A percentile compares a stretch with the other conserved stretches of the same genome.
Evolutionary conservation across 30 jellyfish, hydroid and myxozoan genomes (phyloP).

Genomic region (Mastigias papua): DNA sequence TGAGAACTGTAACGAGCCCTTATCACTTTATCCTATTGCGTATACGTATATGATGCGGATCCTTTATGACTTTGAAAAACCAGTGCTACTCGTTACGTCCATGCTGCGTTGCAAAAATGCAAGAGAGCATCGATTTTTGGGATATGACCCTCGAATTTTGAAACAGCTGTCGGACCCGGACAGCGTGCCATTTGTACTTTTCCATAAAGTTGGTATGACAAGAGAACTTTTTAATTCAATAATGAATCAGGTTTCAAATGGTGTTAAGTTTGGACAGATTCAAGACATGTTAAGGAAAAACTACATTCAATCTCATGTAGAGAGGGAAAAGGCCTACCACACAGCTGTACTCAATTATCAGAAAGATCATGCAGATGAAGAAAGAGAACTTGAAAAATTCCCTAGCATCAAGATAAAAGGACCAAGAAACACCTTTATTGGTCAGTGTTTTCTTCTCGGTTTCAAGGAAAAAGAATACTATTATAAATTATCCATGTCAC

Average conservation of each 20-base stretch:
- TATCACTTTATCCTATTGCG: slow-evolving; percentile 80
- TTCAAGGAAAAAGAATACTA: slow-evolving; percentile 90
- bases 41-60: slow-evolving; percentile 86
- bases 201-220: slow-evolving; percentile 95
- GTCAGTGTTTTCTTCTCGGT: slow-evolving; percentile 91
- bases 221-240: slow-evolving; percentile 79
- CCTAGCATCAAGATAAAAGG: slow-evolving; percentile 85
- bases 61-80: slow-evolving; percentile 88
- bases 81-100: slow-evolving; percentile 93
- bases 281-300: slow-evolving; percentile 83
- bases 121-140: slow-evolving; percentile 90
- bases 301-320: slow-evolving; percentile 59
- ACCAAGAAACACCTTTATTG: slow-evolving; percentile 92
- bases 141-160: slow-evolving; percentile 95
- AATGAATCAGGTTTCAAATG: slow-evolving; percentile 77
- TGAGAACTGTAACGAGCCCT: slow-evolving; percentile 67
- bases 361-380: slow-evolving; percentile 69
- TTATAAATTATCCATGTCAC: slow-evolving; percentile 93
- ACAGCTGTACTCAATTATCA: slow-evolving; percentile 78
- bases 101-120: slow-evolving; percentile 85
- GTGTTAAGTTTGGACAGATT: slow-evolving; percentile 88
- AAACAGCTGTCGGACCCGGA: slow-evolving; percentile 85
- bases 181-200: slow-evolving; percentile 87
- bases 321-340: slow-evolving; percentile 71
- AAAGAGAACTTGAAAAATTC: slow-evolving; percentile 50